Conservation (phyloP, 92 coral and sea anemone species). For the Epizoanthus scotinus region DNA sequence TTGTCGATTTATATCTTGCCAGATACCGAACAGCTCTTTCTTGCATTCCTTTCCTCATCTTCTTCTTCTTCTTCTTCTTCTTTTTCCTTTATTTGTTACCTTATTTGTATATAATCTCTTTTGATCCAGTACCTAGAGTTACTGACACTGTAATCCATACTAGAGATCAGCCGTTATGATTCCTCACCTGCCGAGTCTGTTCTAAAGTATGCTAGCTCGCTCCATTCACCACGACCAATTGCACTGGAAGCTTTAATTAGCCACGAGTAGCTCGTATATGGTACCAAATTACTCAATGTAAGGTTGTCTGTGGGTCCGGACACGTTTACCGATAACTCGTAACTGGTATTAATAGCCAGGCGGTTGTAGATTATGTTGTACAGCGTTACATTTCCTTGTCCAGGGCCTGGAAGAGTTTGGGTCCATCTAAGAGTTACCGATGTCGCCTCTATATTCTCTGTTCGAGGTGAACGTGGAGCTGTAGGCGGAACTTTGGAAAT, state of each 20-base stretch:
- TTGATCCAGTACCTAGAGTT: not conserved
- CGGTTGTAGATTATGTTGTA: not conserved
- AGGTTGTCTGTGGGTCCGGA: not conserved
- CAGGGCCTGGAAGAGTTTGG: not conserved
- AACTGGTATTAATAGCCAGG: not conserved
- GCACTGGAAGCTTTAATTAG: not conserved
- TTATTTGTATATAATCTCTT: too few species aligned
- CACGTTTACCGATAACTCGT: not conserved
- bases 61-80: too few species aligned
- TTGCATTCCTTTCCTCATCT: too few species aligned
- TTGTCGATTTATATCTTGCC: too few species aligned
- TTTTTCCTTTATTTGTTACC: too few species aligned
- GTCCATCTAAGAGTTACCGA: not conserved
- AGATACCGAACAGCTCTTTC: too few species aligned
- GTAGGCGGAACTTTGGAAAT: not conserved
- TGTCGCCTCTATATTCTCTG: not conserved
- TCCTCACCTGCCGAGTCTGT: not conserved
- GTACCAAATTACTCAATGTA: not conserved
- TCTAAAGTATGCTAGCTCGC: not conserved
- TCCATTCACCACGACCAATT: constrained; percentile 1
- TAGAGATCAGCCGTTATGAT: not conserved
- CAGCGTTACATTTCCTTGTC: not conserved
- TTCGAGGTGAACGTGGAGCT: constrained; percentile 1
- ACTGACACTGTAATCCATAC: not conserved
- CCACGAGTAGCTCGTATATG: constrained; percentile 4